Conservation (phyloP, 2,888 invertebrate species). For the Drosophila fungiperda region DNA sequence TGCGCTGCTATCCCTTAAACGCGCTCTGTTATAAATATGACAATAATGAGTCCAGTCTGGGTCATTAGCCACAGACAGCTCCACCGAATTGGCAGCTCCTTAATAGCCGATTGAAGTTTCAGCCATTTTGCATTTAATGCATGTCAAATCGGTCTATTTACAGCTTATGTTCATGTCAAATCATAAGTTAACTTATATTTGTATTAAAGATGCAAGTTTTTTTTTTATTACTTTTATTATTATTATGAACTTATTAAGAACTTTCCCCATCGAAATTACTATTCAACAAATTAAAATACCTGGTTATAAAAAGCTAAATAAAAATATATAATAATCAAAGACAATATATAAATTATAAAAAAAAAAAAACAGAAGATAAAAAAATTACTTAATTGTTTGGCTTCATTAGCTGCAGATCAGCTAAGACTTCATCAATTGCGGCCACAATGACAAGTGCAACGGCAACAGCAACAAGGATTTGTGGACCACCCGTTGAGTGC, state of each 20-base stretch:
- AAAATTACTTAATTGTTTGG: slow-evolving; percentile 31
- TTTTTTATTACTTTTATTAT: too few species aligned
- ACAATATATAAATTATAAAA: too few species aligned
- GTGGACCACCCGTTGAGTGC: slow-evolving; percentile 58
- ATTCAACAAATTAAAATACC: not conserved
- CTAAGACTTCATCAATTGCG: slow-evolving; percentile 27
- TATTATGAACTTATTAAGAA: too few species aligned
- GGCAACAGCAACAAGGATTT: slow-evolving; percentile 42
- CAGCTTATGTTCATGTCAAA: not conserved
- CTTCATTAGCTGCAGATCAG: slow-evolving; percentile 46
- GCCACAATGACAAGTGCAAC: slow-evolving; percentile 37
- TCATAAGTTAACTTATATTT: too few species aligned
- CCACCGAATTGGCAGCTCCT: not conserved
- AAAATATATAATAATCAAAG: not conserved
- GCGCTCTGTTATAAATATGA: slow-evolving; percentile 26
- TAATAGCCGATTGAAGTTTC: slow-evolving; percentile 4
- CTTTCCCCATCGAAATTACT: not conserved
- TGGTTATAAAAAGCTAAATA: not conserved
- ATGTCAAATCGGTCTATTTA: not conserved
- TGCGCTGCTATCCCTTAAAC: slow-evolving; percentile 21
- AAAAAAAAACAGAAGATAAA: not conserved
- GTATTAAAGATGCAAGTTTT: too few species aligned
- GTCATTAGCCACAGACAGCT: slow-evolving; percentile 17
- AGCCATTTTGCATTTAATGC: slow-evolving; percentile 4
- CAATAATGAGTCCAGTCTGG: slow-evolving; percentile 37